These are phyloP conservation scores for Machimus atricapillus DNA, from an alignment of 2,888 invertebrate genomes.

Conservation along the genomic window DNA sequence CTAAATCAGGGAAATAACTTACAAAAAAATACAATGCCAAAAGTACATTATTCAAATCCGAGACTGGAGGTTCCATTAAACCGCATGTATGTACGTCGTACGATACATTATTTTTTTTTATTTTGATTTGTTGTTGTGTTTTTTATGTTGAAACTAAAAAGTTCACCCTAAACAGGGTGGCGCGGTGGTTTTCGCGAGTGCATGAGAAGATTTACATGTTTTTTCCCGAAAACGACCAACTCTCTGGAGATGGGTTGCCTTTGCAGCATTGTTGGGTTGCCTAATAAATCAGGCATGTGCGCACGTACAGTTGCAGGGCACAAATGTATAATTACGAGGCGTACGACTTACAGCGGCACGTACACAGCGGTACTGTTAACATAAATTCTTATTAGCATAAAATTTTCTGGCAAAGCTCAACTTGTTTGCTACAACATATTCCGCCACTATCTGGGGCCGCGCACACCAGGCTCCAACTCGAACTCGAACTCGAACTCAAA, in stretches of 20 bases:
- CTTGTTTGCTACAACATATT: not conserved
- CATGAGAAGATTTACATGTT: not conserved
- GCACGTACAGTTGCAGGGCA: not conserved
- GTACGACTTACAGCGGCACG: conserved; percentile 3
- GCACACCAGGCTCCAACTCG: not conserved
- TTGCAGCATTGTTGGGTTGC: not conserved
- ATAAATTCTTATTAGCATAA: conserved; percentile 30
- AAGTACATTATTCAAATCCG: not conserved
- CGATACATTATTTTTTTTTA: not conserved
- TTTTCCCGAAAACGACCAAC: not conserved
- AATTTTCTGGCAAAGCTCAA: not conserved
- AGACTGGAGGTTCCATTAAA: not conserved
- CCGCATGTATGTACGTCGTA: not conserved
- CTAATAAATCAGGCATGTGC: conserved; percentile 8
- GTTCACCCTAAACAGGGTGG: not conserved
- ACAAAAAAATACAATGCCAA: not conserved
- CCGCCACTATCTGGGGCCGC: not conserved
- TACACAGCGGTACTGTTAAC: conserved; percentile 8
- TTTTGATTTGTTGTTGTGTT: not conserved
- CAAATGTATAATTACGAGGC: not conserved
- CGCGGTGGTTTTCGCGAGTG: not conserved
- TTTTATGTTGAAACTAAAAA: not conserved
- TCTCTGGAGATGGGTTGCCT: not conserved
- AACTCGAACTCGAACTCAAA: not conserved
- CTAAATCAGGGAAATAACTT: not conserved